Base-by-base conservation (phyloP, 2,888 invertebrate genomes). In the Oconnorella tubifera region DNA sequence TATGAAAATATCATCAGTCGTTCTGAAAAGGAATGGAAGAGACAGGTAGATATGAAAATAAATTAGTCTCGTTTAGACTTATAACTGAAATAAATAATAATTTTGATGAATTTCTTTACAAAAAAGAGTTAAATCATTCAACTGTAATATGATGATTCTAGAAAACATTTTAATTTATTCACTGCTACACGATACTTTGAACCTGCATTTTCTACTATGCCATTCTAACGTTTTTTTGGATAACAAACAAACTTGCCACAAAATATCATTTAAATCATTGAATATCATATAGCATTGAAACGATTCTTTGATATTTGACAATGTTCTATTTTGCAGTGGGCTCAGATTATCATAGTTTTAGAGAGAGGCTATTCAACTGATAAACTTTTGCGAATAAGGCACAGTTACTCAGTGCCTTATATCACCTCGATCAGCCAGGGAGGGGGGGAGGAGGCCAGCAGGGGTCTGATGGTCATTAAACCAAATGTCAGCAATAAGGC, bases 381-480 rank as follows among this genome's bases (percentile, higher is more conserved):
- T 56, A 91, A 94, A 76, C 90, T 95, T 14, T 14, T 14, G 40
- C 40, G 19, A 40, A 40, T 40, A 14, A 40, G 40, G 19, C 40
- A 40, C 6, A 92, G 94, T 75, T 99, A 99, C 83, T 95, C 95
- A 59, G 95, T 98, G 40, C 40, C 40, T 6, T 40, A 40, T 19
- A 40, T 40, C 40, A 14, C 10, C 19, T 40, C 40, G 10, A n/a
- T n/a, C n/a, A n/a, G n/a, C n/a, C n/a, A n/a, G n/a, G n/a, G n/a
- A n/a, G n/a, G n/a, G n/a, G 19, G 40, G 6, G 40, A 40, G 10
- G 19, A 40, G 19, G 74, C 73, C 25, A 89, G 91, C 73, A 85
- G 96, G 50, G 98, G 95, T 0, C 91, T 99, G 1, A 93, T 99
- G 90, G 94, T 98, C 62, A 99, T 99, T 81, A 99, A 98, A 84